Base-by-base conservation (phyloP, 1,140 invertebrate genomes). In the Arctopsyche grandis region DNA sequence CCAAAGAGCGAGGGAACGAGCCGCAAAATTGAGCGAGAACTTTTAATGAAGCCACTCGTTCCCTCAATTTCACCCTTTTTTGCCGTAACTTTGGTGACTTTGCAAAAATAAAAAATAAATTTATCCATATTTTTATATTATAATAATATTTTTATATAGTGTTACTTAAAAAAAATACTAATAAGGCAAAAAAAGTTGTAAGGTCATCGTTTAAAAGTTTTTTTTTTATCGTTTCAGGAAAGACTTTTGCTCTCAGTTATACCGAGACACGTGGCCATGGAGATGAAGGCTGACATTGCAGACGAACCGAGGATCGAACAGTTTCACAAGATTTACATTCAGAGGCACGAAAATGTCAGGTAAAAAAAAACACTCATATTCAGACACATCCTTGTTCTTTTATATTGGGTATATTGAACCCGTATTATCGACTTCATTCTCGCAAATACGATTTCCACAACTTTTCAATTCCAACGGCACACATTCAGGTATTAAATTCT, bases 301-400 rank as follows among this genome's bases (percentile, higher is more conserved):
- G 95, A 92, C 46, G 95, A 97, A 86, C 95, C 93, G 29, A 94
- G 95, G 85, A 94, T 97, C 85, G 94, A 95, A 44, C 97, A 96
- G 90, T 99, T 98, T 87, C 97, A 98, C 86, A 98, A 99, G 89
- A 98, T 99, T 85, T 99, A 98, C 89, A 98, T 99, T 84, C 96
- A 98, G 86, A 92, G 94, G 79, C 96, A 99, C 86, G 96, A 98
- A 83, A 97, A 98, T 85, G 97, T 99, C 86, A 98, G 96, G 97
- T 98, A 87, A 52, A 26, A n/a, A 69, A 69, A n/a, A n/a, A n/a
- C n/a, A n/a, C n/a, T n/a, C n/a, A n/a, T n/a, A n/a, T n/a, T n/a
- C n/a, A n/a, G n/a, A n/a, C n/a, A n/a, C 46, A 9, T 9, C 9
- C n/a, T 48, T n/a, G 9, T 10, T 48, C 46, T 48, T n/a, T 48